A percentile compares a stretch with the other conserved stretches of the same genome.
Conservation (phyloP, 1,140 invertebrate species). For the Cataglyphis hispanica region DNA sequence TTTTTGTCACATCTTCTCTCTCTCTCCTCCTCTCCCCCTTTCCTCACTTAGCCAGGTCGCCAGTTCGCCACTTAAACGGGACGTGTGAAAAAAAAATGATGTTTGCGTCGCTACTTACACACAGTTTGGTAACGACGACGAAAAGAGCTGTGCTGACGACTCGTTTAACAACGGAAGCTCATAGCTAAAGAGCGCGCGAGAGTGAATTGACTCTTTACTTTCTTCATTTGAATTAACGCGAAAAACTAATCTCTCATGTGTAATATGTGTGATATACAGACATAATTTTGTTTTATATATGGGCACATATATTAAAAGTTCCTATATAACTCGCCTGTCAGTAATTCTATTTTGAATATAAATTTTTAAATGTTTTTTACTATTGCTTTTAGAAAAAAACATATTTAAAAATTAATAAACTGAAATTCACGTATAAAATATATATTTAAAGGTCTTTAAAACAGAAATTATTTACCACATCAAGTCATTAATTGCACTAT, state of each 20-base stretch:
- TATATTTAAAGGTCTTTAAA: neutral
- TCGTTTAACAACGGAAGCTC: constrained; percentile 45
- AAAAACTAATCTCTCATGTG: constrained; percentile 11
- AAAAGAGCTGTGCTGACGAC: constrained; percentile 26
- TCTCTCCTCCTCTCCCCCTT: too few species aligned
- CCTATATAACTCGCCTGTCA: neutral
- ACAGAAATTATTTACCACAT: constrained; percentile 13
- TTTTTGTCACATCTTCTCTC: constrained; percentile 19
- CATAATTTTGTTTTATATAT: neutral
- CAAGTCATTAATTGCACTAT: constrained; percentile 35
- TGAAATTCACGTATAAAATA: neutral
- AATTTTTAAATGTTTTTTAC: neutral
- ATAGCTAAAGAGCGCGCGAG: constrained; percentile 6
- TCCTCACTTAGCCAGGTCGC: constrained; percentile 6
- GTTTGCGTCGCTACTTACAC: constrained; percentile 41
- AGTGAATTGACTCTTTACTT: constrained; percentile 36
- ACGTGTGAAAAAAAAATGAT: constrained; percentile 49
- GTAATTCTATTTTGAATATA: neutral
- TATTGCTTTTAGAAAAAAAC: neutral
- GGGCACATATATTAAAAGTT: neutral
- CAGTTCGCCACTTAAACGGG: constrained; percentile 55
- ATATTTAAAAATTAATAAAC: neutral
- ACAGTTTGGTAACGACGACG: constrained; percentile 19
- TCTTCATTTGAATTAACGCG: constrained; percentile 21
- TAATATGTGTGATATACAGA: neutral